Evolutionary conservation across 2,113 vertebrate genomes (phyloP).

Genomic region (Sterna hirundo): DNA sequence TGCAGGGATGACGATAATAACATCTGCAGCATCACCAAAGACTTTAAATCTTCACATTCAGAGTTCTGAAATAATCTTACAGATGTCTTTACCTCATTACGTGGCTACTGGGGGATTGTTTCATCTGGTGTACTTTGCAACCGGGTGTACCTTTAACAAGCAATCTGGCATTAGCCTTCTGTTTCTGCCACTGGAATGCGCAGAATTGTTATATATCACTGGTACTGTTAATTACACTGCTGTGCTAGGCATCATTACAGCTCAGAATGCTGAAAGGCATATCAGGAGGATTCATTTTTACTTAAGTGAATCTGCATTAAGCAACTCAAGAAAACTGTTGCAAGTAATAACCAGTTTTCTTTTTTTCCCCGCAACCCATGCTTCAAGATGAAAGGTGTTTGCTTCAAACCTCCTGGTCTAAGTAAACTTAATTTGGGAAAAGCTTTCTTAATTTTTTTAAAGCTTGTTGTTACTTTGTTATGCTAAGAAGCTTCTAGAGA

Average conservation of each 20-base stretch:
- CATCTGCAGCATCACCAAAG: slow-evolving; percentile 53
- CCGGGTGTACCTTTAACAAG: slow-evolving; percentile 72
- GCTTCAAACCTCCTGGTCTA: neutral
- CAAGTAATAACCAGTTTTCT: neutral
- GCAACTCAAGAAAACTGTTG: neutral
- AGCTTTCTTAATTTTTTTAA: neutral
- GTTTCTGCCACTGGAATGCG: slow-evolving; percentile 62
- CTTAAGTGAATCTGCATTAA: slow-evolving; percentile 59
- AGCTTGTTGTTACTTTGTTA: neutral
- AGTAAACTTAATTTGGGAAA: neutral
- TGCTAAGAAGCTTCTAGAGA: neutral
- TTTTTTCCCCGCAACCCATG: neutral
- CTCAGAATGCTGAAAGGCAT: slow-evolving; percentile 55
- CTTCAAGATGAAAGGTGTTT: neutral
- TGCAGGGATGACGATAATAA: slow-evolving; percentile 29
- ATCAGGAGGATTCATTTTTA: slow-evolving; percentile 58
- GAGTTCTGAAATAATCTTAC: slow-evolving; percentile 63
- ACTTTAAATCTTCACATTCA: slow-evolving; percentile 58
- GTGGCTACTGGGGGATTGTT: slow-evolving; percentile 65
- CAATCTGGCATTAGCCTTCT: slow-evolving; percentile 76
- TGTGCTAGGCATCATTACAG: slow-evolving; percentile 66
- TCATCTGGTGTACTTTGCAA: slow-evolving; percentile 69
- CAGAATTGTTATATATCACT: slow-evolving; percentile 52
- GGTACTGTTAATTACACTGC: slow-evolving; percentile 72
- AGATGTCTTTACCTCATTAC: slow-evolving; percentile 75